These are phyloP conservation scores for Lasioglossum villosulum DNA, from an alignment of 2,888 invertebrate genomes.

Conservation along the genomic window DNA sequence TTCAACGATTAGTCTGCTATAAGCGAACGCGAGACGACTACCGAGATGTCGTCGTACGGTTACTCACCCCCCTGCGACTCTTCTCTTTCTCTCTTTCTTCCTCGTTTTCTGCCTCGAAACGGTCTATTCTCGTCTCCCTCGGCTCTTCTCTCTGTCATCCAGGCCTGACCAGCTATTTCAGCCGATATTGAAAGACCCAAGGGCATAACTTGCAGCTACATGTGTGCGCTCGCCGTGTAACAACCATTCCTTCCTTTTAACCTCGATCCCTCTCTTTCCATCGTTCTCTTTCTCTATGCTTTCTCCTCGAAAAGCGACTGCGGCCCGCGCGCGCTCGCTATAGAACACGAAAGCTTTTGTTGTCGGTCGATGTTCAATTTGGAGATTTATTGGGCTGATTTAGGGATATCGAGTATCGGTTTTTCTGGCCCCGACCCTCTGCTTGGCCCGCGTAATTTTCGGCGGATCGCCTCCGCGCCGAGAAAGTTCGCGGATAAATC, in stretches of 20 bases:
- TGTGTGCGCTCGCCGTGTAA: conserved; percentile 17
- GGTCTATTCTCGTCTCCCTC: background rate
- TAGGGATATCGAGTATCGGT: conserved; percentile 37
- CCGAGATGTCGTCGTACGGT: conserved; percentile 46
- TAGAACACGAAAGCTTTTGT: conserved; percentile 18
- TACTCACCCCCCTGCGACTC: conserved; percentile 22
- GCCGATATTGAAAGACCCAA: conserved; percentile 42
- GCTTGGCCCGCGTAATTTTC: conserved; percentile 16
- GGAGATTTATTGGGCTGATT: conserved; percentile 40
- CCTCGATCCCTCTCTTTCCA: background rate
- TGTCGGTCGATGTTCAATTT: conserved; percentile 39
- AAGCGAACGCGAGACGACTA: conserved; percentile 68
- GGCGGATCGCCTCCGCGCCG: background rate
- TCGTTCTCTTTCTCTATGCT: background rate
- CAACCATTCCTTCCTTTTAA: conserved; percentile 35
- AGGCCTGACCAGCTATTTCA: conserved; percentile 36
- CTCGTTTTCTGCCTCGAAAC: background rate
- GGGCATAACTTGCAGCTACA: conserved; percentile 37
- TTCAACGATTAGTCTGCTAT: conserved; percentile 78
- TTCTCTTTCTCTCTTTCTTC: background rate
- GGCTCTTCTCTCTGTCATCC: background rate
- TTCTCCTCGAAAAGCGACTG: conserved; percentile 8
- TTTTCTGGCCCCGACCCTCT: background rate
- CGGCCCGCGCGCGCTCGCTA: background rate
- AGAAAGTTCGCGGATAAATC: conserved; percentile 8